Evolutionary conservation across 2,888 invertebrate genomes (phyloP).

Genomic region (Melangyna quadrimaculata): DNA sequence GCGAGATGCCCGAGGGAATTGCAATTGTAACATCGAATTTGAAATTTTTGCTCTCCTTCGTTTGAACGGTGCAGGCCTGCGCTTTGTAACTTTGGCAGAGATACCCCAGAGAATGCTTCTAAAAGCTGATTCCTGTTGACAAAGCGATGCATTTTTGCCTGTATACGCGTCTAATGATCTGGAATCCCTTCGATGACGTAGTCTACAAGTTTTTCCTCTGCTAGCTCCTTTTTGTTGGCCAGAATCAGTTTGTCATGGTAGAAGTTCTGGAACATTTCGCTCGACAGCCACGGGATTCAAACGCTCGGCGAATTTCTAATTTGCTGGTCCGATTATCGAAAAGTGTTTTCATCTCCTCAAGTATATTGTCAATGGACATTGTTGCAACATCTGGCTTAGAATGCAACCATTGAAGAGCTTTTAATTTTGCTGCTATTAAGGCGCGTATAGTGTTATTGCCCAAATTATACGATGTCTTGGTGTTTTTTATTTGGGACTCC

Average conservation of each 20-base stretch:
- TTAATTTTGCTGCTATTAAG: neutral
- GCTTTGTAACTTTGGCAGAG: neutral
- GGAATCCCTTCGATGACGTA: neutral
- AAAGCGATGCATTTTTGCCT: neutral
- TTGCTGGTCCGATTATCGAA: neutral
- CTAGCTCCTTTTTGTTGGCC: neutral
- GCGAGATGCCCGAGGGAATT: neutral
- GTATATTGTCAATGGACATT: neutral
- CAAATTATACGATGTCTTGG: neutral
- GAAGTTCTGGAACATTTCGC: neutral
- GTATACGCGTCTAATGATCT: neutral
- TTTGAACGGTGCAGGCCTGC: neutral
- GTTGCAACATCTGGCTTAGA: neutral
- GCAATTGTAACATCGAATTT: neutral
- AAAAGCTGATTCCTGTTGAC: neutral
- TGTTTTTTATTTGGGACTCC: neutral
- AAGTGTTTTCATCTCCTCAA: neutral
- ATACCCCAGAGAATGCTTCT: neutral
- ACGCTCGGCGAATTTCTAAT: neutral
- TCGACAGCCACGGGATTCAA: neutral
- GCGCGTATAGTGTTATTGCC: neutral
- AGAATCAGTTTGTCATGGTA: neutral
- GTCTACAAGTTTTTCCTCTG: neutral
- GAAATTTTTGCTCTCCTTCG: neutral
- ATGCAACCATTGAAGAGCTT: neutral